These are phyloP conservation scores for Deilephila elpenor DNA, from an alignment of 2,888 invertebrate genomes.

Conservation along the genomic window DNA sequence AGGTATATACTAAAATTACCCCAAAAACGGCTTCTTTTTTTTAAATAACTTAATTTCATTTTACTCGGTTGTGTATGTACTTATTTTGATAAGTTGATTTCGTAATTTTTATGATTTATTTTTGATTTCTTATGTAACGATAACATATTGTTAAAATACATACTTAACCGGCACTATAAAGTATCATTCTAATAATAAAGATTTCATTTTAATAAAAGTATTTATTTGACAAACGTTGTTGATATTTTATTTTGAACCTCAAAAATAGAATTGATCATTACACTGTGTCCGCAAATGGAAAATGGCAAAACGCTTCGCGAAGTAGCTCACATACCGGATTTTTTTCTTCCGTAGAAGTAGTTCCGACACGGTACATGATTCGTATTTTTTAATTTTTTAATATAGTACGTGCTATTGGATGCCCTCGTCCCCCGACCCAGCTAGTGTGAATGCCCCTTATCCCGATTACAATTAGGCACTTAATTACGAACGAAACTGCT, in stretches of 20 bases:
- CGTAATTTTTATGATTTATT: constrained; percentile 67
- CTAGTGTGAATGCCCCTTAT: constrained; percentile 80
- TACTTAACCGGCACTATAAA: constrained; percentile 80
- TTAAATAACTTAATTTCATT: constrained; percentile 62
- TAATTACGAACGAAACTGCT: constrained; percentile 74
- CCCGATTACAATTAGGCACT: constrained; percentile 73
- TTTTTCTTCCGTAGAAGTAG: constrained; percentile 70
- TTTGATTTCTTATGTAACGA: constrained; percentile 79
- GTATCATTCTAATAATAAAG: constrained; percentile 70
- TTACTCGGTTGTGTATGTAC: constrained; percentile 85
- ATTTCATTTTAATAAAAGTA: constrained; percentile 80
- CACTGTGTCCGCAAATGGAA: constrained; percentile 35
- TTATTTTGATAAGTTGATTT: constrained; percentile 79
- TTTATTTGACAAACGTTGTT: constrained; percentile 72
- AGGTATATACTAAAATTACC: constrained; percentile 43
- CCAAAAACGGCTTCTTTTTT: constrained; percentile 42
- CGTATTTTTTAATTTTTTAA: constrained; percentile 61
- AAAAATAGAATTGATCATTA: constrained; percentile 44
- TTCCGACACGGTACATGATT: constrained; percentile 68
- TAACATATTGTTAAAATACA: constrained; percentile 70
- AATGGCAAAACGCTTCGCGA: constrained; percentile 48
- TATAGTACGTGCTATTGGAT: constrained; percentile 80
- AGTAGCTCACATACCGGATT: constrained; percentile 83
- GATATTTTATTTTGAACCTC: constrained; percentile 76
- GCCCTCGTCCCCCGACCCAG: constrained; percentile 78